phyloP scores from a whole-genome alignment of 1,140 invertebrate species.

The Alviniconcha marisindica region DNA sequence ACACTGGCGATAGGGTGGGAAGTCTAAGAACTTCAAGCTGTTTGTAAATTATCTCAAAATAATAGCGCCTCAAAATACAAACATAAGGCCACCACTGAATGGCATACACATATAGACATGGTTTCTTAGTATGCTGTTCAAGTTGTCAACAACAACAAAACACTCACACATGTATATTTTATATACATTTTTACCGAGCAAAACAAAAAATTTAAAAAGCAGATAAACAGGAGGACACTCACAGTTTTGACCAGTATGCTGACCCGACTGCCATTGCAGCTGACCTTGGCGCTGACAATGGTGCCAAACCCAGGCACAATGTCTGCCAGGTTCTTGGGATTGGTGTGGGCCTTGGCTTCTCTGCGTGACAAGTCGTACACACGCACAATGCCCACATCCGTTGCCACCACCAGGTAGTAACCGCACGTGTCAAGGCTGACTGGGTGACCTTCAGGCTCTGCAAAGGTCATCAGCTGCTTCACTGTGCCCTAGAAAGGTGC shows the following conservation, averaged over 20 bases:
- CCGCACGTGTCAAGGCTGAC: constrained; percentile 89
- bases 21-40: too few species aligned
- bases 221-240: constrained; percentile 42
- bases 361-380: constrained; percentile 90
- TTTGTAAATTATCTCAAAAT: too few species aligned
- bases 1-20: too few species aligned
- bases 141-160: not conserved
- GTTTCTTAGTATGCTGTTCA: too few species aligned
- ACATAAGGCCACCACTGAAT: too few species aligned
- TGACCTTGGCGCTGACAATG: constrained; percentile 90
- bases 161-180: not conserved
- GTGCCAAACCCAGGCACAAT: constrained; percentile 88
- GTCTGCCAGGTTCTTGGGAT: constrained; percentile 80
- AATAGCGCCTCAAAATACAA: too few species aligned
- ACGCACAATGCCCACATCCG: constrained; percentile 91
- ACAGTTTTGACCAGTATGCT: constrained; percentile 89
- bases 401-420: constrained; percentile 89
- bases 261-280: constrained; percentile 89
- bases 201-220: not conserved
- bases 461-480: constrained; percentile 84
- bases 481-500: constrained; percentile 82
- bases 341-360: constrained; percentile 79
- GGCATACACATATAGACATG: too few species aligned
- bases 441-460: constrained; percentile 88
- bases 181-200: not conserved